Evolutionary conservation across 2,888 invertebrate species (phyloP).

Genomic region (Timandra comae): DNA sequence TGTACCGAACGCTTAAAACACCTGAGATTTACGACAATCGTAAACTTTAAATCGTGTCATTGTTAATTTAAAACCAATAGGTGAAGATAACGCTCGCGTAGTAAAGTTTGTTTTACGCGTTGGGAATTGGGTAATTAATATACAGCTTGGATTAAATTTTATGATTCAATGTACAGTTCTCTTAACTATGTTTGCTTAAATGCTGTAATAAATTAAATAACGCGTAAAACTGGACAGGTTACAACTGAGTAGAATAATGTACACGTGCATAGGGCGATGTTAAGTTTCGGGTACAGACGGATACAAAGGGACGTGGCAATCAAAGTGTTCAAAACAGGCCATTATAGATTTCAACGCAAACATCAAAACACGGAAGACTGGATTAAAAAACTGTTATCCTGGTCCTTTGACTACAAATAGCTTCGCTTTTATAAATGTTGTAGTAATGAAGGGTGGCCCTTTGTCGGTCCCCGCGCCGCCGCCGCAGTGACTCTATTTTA

Average conservation of each 20-base stretch:
- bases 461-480: slow-evolving; percentile 27
- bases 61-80: slow-evolving; percentile 59
- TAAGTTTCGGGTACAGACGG: no score
- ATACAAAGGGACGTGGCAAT: slow-evolving; percentile 7
- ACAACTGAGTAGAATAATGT: neutral
- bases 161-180: slow-evolving; percentile 5
- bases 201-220: neutral
- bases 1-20: slow-evolving; percentile 40
- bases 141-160: slow-evolving; percentile 15
- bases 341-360: slow-evolving; percentile 15
- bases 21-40: slow-evolving; percentile 59
- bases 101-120: slow-evolving; percentile 34
- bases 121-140: slow-evolving; percentile 27
- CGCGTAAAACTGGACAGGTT: neutral
- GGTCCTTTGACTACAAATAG: slow-evolving; percentile 21
- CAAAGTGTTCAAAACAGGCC: slow-evolving; percentile 6
- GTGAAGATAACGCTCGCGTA: slow-evolving; percentile 45
- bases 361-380: slow-evolving; percentile 23
- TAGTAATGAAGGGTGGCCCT: slow-evolving; percentile 29
- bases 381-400: slow-evolving; percentile 27
- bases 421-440: slow-evolving; percentile 23
- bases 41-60: slow-evolving; percentile 53
- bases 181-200: no score
- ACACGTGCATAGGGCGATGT: no score
- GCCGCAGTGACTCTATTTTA: no score